phyloP scores from a whole-genome alignment of 2,113 vertebrate species.

The Lanius collurio region DNA sequence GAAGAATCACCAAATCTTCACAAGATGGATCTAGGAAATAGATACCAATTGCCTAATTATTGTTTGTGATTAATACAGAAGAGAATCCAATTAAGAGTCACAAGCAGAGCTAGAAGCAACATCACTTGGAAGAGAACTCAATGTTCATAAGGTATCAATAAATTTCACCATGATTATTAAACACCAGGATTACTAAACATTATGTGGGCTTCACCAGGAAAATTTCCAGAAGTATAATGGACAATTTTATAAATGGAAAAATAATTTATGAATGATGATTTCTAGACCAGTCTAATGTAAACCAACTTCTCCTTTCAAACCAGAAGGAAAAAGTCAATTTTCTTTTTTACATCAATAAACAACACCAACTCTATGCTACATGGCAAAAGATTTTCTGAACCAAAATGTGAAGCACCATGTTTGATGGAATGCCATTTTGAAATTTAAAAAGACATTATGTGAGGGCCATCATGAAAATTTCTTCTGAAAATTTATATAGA shows the following conservation, averaged over 20 bases:
- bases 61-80: neutral
- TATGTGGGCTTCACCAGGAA: neutral
- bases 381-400: neutral
- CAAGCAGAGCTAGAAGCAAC: neutral
- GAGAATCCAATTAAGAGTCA: neutral
- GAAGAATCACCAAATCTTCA: neutral
- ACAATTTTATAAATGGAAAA: neutral
- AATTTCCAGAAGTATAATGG: neutral
- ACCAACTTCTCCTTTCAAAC: neutral
- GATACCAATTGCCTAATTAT: neutral
- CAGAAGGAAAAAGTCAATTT: neutral
- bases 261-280: neutral
- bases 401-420: neutral
- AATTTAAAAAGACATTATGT: neutral
- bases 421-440: neutral
- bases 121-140: neutral
- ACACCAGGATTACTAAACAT: neutral
- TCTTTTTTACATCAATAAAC: neutral
- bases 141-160: neutral
- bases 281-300: neutral
- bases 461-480: neutral
- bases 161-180: neutral
- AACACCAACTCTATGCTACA: fast-evolving
- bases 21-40: neutral
- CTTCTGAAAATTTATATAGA: neutral